Evolutionary conservation across 2,888 invertebrate genomes (phyloP), one percentile per base, ranked within the genome.

Genomic region (Nemoura dubitans): DNA sequence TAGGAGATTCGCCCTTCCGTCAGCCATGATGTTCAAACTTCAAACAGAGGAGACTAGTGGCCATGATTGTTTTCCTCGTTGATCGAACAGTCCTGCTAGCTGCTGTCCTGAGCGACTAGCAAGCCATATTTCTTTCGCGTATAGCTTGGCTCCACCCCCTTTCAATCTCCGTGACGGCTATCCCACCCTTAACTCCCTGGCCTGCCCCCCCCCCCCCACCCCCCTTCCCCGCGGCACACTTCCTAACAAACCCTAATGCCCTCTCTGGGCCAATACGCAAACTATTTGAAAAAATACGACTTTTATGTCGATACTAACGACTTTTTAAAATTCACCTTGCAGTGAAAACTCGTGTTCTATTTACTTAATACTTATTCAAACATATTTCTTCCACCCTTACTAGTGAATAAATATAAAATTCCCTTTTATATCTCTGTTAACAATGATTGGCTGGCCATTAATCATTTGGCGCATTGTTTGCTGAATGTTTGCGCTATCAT

Each of bases 41-140:
- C 1, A 81, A 6, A 10, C 7, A 6, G 59, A 43, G 26, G 10
- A 36, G 29, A 10, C 42, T 36, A 78, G 83, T 42, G 77, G 83
- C 86, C 83, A 87, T 84, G 76, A 87, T 87, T 83, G 87, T 83
- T 87, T 85, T 81, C n/a, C n/a, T n/a, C 81, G 7, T 83, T 87
- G 87, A 86, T 87, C 78, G 86, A 87, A 83, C 86, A 77, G 76
- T 85, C 82, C 25, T 42, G 87, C 77, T 77, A 85, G 81, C 30
- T 78, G 87, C 87, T 88, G 76, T 84, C 77, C 86, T 43, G 59
- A 59, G 21, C 59, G 59, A 36, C 36, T 3, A 10, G 36, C 3
- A 36, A 59, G 16, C 59, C 59, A 59, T 36, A 36, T 36, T 36
- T 36, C 36, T 36, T 36, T 36, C 36, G 5, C 36, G 36, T 36